These are phyloP conservation scores for Drosophila pseudoobscura DNA, from an alignment of 1,140 invertebrate genomes.

Conservation along the genomic window DNA sequence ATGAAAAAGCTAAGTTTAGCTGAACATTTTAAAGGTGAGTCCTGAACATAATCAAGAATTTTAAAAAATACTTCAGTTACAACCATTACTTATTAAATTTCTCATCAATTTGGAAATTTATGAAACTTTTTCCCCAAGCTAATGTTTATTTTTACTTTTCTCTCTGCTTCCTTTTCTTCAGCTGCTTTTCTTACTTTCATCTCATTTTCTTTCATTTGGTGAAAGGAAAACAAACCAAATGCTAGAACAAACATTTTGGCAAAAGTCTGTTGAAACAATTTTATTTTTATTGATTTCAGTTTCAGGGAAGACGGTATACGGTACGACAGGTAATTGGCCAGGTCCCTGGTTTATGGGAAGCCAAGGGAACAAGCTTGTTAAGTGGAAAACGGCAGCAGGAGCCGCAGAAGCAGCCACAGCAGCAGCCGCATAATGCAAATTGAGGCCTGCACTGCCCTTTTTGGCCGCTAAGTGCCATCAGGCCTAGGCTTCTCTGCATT, in stretches of 20 bases:
- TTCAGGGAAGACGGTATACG: not conserved
- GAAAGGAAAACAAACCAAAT: conserved; percentile 48
- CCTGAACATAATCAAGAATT: conserved; percentile 51
- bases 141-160: conserved; percentile 20
- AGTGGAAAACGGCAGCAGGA: conserved; percentile 16
- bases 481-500: conserved; percentile 3
- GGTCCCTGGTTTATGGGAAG: conserved; percentile 4
- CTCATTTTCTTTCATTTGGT: conserved; percentile 31
- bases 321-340: conserved; percentile 60
- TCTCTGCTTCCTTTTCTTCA: not conserved
- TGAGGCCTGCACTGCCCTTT: conserved; percentile 17
- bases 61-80: conserved; percentile 39
- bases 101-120: conserved; percentile 33
- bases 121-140: conserved; percentile 34
- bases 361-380: conserved; percentile 27
- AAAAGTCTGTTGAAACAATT: conserved; percentile 42
- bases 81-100: conserved; percentile 62
- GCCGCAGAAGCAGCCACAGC: not conserved
- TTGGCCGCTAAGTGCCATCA: conserved; percentile 19
- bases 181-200: conserved; percentile 8
- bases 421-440: conserved; percentile 56
- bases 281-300: conserved; percentile 63
- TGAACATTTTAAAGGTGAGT: conserved; percentile 18
- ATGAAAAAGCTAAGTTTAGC: conserved; percentile 19
- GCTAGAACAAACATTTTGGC: conserved; percentile 35